Evolutionary conservation across 2,888 invertebrate species (phyloP).

Genomic region (Augochlorella aurata): DNA sequence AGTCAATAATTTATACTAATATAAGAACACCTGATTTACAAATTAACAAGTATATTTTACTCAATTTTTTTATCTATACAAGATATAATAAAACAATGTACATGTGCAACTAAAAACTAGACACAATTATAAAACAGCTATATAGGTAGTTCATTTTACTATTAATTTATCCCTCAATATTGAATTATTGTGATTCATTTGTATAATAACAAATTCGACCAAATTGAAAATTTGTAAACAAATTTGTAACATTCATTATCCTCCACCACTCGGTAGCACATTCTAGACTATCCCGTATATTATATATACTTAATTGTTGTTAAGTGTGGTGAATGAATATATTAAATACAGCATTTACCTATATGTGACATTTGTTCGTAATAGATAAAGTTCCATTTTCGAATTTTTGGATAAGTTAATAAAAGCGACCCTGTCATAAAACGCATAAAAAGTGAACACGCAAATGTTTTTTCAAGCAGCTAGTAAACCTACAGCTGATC

Average conservation of each 20-base stretch:
- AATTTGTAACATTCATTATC: not conserved
- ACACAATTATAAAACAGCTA: constrained; percentile 11
- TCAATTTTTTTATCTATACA: constrained; percentile 9
- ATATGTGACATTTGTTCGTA: too few species aligned
- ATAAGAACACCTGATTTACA: constrained; percentile 15
- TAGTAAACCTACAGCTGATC: too few species aligned
- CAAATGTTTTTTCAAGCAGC: too few species aligned
- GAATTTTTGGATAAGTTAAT: too few species aligned
- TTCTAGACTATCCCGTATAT: too few species aligned
- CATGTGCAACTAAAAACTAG: constrained; percentile 4
- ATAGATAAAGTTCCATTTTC: too few species aligned
- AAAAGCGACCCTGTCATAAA: too few species aligned
- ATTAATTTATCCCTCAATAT: not conserved
- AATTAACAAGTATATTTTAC: constrained; percentile 15
- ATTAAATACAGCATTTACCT: too few species aligned
- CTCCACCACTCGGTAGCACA: not conserved
- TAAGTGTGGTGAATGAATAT: too few species aligned
- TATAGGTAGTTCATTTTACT: not conserved
- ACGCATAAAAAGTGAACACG: too few species aligned
- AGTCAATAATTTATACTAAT: constrained; percentile 8
- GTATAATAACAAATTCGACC: not conserved
- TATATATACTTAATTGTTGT: too few species aligned
- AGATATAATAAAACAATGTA: constrained; percentile 7
- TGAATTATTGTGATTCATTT: not conserved
- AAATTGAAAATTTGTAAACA: not conserved